Conservation (phyloP, 2,797 vertebrate species). For the Xenentodon cancila region DNA sequence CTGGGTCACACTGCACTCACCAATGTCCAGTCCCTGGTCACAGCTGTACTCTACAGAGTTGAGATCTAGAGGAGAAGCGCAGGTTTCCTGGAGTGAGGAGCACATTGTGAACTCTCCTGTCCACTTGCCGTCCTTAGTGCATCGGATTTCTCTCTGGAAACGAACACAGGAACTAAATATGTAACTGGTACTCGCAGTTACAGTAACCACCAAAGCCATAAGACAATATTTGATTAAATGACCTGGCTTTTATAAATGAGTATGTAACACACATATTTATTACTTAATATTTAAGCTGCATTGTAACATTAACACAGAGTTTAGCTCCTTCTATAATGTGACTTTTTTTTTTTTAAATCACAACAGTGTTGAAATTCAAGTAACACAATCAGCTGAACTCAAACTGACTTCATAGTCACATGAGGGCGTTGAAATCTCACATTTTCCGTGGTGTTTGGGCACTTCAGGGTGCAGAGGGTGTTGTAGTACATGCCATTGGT, state of each 20-base stretch:
- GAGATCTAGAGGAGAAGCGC: conserved; percentile 78
- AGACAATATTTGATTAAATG: too few species aligned
- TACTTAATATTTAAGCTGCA: too few species aligned
- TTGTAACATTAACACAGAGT: too few species aligned
- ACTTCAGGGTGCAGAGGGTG: conserved; percentile 88
- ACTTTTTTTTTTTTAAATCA: background rate
- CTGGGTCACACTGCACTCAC: conserved; percentile 77
- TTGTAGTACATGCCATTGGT: conserved; percentile 86
- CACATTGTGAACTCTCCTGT: conserved; percentile 90
- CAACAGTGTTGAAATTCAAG: background rate
- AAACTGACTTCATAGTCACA: background rate
- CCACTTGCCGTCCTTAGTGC: conserved; percentile 92
- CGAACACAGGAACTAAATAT: background rate
- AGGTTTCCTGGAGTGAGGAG: conserved; percentile 84
- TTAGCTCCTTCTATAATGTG: too few species aligned
- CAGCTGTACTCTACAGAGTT: conserved; percentile 93
- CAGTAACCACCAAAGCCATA: too few species aligned
- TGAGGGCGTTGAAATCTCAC: conserved; percentile 53
- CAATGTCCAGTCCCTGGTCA: conserved; percentile 86
- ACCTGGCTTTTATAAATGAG: too few species aligned
- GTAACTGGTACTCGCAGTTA: too few species aligned
- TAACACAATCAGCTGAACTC: background rate
- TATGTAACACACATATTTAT: too few species aligned
- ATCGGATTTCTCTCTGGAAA: conserved; percentile 86
- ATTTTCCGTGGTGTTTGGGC: conserved; percentile 73